Conservation (phyloP, 2,797 vertebrate species). For the Propithecus perrieri region DNA sequence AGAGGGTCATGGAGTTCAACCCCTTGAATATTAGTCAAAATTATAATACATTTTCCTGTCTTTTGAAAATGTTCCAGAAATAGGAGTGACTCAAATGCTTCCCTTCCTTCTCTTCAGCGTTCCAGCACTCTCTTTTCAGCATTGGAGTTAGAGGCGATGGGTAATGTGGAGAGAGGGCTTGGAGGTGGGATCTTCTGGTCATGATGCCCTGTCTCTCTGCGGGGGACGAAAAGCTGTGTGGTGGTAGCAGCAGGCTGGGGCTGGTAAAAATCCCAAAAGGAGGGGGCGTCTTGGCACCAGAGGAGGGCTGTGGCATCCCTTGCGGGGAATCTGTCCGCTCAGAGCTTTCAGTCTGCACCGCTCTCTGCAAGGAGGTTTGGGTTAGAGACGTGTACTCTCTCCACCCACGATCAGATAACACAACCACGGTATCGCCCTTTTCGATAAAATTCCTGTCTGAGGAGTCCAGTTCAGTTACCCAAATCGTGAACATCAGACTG, state of each 20-base stretch:
- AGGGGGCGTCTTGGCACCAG: not conserved
- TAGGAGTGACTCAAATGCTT: not conserved
- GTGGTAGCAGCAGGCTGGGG: not conserved
- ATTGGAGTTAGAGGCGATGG: not conserved
- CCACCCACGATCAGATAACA: not conserved
- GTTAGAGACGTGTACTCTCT: not conserved
- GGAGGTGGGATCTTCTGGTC: not conserved
- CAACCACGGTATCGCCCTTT: not conserved
- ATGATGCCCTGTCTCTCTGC: not conserved
- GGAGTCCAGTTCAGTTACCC: not conserved
- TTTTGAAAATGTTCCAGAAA: slow-evolving; percentile 12
- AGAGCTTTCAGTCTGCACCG: not conserved
- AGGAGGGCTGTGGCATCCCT: not conserved
- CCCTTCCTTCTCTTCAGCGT: not conserved
- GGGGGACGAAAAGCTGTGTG: not conserved
- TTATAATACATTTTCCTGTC: not conserved
- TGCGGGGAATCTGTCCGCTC: not conserved
- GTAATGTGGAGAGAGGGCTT: too few relatives aligned
- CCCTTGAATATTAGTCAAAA: not conserved
- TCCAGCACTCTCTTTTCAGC: not conserved
- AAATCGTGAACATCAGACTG: not conserved
- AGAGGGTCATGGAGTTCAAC: not conserved
- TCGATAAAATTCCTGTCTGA: not conserved
- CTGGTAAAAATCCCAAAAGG: not conserved
- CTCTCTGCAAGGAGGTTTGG: not conserved